A percentile compares a stretch with the other conserved stretches of the same genome.
phyloP scores from a whole-genome alignment of 2,888 invertebrate species.

The Dilophus febrilis region DNA sequence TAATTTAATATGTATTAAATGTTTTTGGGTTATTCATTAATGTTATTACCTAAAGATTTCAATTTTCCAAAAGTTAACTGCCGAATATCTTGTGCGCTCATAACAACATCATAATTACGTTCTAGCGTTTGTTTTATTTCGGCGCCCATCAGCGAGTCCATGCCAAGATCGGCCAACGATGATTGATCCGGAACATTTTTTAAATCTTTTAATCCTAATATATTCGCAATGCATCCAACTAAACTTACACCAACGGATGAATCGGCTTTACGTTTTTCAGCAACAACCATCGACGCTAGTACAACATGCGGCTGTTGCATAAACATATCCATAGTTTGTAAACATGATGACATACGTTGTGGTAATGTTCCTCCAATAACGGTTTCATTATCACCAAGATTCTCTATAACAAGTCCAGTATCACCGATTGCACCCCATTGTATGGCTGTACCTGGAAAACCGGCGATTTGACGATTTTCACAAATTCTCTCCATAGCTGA shows the following conservation, averaged over 20 bases:
- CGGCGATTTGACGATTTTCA: slow-evolving; percentile 65
- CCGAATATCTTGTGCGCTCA: slow-evolving; percentile 84
- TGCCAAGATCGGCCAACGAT: slow-evolving; percentile 83
- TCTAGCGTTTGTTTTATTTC: slow-evolving; percentile 95
- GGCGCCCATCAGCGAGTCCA: slow-evolving; percentile 98
- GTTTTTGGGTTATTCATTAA: neutral
- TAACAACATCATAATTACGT: slow-evolving; percentile 75
- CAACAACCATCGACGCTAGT: slow-evolving; percentile 67
- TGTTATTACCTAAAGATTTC: slow-evolving; percentile 33
- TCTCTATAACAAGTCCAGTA: slow-evolving; percentile 81
- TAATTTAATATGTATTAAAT: no score
- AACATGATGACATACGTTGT: slow-evolving; percentile 87
- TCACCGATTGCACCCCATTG: slow-evolving; percentile 99
- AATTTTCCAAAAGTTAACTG: slow-evolving; percentile 62
- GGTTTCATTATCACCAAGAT: slow-evolving; percentile 75
- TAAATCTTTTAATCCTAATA: slow-evolving; percentile 77
- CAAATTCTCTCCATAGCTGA: slow-evolving; percentile 93
- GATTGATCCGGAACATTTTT: slow-evolving; percentile 57
- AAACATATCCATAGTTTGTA: slow-evolving; percentile 75
- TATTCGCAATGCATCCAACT: slow-evolving; percentile 68
- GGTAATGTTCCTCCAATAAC: slow-evolving; percentile 92
- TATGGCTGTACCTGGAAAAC: slow-evolving; percentile 77
- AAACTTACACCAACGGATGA: slow-evolving; percentile 43
- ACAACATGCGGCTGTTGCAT: slow-evolving; percentile 78
- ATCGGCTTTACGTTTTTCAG: slow-evolving; percentile 57